Evolutionary conservation across 2,888 invertebrate genomes (phyloP).

Genomic region (Drosophila emarginata): DNA sequence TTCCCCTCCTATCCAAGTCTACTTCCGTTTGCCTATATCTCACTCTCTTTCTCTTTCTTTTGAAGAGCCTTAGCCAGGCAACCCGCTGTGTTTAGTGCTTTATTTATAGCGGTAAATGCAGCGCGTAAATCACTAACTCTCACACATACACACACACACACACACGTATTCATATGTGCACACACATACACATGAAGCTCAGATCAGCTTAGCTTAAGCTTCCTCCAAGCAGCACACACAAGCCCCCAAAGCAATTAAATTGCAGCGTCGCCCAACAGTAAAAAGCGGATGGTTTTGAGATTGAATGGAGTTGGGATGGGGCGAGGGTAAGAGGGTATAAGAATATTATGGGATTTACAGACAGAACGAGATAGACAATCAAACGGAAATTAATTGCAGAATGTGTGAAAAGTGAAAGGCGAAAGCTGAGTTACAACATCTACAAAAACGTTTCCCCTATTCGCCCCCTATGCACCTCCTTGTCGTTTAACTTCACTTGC

Average conservation of each 20-base stretch:
- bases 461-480: neutral
- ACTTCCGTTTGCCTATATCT: neutral
- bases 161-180: conserved; percentile 2
- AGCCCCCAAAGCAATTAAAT: conserved; percentile 64
- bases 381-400: conserved; percentile 70
- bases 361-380: conserved; percentile 60
- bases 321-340: neutral
- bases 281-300: conserved; percentile 1
- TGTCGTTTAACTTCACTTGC: neutral
- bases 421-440: conserved; percentile 19
- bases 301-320: neutral
- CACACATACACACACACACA: conserved; percentile 19
- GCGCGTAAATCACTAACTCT: conserved; percentile 49
- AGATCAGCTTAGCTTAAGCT: conserved; percentile 29
- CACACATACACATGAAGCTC: conserved; percentile 4
- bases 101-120: conserved; percentile 69
- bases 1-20: neutral
- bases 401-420: conserved; percentile 68
- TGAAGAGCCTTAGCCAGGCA: neutral
- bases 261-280: conserved; percentile 26
- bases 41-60: neutral
- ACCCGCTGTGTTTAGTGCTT: conserved; percentile 48
- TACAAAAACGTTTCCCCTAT: no score
- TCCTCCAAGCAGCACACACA: conserved; percentile 18
- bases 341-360: conserved; percentile 5